A percentile compares a stretch with the other conserved stretches of the same genome.
Evolutionary conservation across 2,797 vertebrate genomes (phyloP).

Genomic region (Cyprinella venusta): DNA sequence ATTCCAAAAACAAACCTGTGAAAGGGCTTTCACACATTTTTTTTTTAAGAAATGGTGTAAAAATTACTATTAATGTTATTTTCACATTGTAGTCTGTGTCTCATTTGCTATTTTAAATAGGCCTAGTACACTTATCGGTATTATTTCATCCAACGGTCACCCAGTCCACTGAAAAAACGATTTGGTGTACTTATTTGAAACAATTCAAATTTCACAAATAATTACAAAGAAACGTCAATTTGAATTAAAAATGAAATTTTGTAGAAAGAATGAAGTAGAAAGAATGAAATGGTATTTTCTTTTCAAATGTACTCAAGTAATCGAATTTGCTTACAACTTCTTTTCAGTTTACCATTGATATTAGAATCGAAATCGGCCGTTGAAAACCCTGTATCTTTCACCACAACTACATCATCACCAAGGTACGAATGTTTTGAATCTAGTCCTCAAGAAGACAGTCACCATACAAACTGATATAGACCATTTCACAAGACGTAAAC

Average conservation of each 20-base stretch:
- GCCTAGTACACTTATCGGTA: background rate
- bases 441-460: background rate
- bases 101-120: background rate
- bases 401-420: background rate
- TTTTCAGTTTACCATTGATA: background rate
- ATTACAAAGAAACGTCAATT: too few relatives aligned
- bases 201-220: too few relatives aligned
- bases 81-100: background rate
- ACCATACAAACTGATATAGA: background rate
- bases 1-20: background rate
- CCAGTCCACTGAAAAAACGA: background rate
- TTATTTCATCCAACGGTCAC: background rate
- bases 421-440: background rate
- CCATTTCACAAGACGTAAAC: too few relatives aligned
- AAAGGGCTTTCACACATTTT: background rate
- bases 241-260: background rate
- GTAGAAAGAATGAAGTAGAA: too few relatives aligned
- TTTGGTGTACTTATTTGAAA: background rate
- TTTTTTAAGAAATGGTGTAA: background rate
- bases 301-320: background rate
- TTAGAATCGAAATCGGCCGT: too few relatives aligned
- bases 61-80: background rate
- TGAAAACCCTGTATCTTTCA: background rate
- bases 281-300: background rate
- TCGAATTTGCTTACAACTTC: background rate